These are phyloP conservation scores for Leptinotarsa lineolata DNA, from an alignment of 1,140 invertebrate species.

Conservation along the genomic window DNA sequence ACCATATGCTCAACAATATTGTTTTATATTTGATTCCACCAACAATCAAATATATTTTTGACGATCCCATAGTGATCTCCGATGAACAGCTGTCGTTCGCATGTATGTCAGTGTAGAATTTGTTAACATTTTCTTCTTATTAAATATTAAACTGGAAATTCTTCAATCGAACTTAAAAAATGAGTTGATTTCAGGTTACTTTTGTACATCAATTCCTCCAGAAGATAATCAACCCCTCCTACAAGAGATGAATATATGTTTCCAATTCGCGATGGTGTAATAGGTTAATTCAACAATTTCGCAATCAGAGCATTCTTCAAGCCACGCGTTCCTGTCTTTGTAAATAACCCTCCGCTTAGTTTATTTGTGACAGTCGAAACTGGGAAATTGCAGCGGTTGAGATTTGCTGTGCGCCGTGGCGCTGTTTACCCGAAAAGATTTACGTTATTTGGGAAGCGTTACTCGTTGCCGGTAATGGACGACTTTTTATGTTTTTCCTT, in stretches of 20 bases:
- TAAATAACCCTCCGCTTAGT: neutral
- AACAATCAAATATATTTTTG: too few species aligned
- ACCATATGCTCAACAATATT: too few species aligned
- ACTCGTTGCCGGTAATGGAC: constrained; percentile 4
- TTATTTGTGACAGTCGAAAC: constrained; percentile 3
- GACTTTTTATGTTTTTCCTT: constrained; percentile 1
- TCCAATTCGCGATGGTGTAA: neutral
- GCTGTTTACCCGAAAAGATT: constrained; percentile 1
- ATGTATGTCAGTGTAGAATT: too few species aligned
- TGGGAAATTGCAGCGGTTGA: constrained; percentile 1
- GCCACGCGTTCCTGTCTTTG: neutral
- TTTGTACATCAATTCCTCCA: too few species aligned
- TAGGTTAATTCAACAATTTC: neutral
- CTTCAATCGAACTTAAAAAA: too few species aligned
- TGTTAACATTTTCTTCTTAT: too few species aligned
- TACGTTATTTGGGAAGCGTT: constrained; percentile 8
- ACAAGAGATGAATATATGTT: neutral
- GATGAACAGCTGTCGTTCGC: too few species aligned
- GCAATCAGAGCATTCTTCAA: neutral
- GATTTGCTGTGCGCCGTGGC: neutral
- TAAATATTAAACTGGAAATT: too few species aligned
- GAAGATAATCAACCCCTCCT: neutral
- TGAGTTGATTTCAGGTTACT: too few species aligned
- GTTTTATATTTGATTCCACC: too few species aligned
- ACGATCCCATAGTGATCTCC: too few species aligned